Evolutionary conservation across 2,113 vertebrate species (phyloP).

Genomic region (Melospiza melodia): DNA sequence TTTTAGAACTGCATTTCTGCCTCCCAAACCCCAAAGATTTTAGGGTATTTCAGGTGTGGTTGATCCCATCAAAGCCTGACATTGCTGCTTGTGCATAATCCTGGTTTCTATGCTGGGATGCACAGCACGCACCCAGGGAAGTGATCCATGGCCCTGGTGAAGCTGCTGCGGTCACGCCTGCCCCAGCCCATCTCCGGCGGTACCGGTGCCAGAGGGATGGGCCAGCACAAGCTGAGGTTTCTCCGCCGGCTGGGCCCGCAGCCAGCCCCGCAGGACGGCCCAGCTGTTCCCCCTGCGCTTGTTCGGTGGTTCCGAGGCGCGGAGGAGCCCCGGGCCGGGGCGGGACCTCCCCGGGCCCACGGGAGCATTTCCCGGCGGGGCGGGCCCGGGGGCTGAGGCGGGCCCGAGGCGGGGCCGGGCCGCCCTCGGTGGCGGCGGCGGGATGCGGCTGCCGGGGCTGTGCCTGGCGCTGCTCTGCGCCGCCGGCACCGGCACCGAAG

Average conservation of each 20-base stretch:
- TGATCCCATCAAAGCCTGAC: background rate
- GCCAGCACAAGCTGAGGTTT: accelerated
- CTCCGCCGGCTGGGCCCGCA: accelerated
- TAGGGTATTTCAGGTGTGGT: background rate
- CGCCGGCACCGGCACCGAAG: no score
- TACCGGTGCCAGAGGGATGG: background rate
- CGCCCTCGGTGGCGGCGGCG: background rate
- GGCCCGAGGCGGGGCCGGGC: background rate
- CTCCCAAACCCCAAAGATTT: background rate
- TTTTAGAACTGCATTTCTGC: background rate
- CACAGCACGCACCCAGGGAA: accelerated
- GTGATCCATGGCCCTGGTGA: accelerated
- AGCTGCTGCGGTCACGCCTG: background rate
- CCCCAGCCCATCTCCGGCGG: background rate
- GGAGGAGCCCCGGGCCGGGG: background rate
- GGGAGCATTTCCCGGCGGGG: background rate
- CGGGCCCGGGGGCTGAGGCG: background rate
- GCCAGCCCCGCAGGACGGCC: accelerated
- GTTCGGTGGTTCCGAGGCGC: background rate
- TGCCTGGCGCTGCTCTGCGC: background rate
- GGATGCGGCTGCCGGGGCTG: background rate
- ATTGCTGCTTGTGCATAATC: background rate
- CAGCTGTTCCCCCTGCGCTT: background rate
- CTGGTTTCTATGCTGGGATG: background rate
- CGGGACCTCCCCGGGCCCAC: background rate